Evolutionary conservation across 2,797 vertebrate species (phyloP).

Genomic region (Melanogrammus aeglefinus): DNA sequence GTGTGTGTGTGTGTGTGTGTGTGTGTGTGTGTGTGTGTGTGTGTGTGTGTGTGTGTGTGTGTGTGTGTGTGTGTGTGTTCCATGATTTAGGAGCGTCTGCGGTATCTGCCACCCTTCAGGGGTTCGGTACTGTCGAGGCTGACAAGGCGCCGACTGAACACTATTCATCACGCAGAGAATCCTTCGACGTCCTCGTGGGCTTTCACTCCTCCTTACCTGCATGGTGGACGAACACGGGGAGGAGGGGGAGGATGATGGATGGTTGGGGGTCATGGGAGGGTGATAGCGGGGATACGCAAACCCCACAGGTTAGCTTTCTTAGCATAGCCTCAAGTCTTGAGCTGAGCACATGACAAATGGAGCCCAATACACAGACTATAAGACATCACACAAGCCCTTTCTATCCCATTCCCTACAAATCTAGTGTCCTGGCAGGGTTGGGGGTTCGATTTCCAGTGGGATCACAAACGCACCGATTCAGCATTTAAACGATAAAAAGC

Average conservation of each 20-base stretch:
- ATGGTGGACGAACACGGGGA: neutral
- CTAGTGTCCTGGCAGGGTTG: neutral
- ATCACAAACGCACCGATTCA: neutral
- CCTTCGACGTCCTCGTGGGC: conserved; percentile 31
- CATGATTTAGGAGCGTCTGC: neutral
- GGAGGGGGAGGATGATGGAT: neutral
- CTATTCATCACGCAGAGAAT: conserved; percentile 40
- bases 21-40: neutral
- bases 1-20: neutral
- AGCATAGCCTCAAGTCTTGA: neutral
- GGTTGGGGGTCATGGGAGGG: neutral
- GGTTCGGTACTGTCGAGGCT: conserved; percentile 16
- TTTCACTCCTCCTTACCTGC: conserved; percentile 39
- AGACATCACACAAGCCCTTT: neutral
- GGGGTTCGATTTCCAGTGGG: too few species aligned
- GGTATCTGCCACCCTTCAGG: conserved; percentile 27
- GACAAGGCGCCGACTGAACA: conserved; percentile 47
- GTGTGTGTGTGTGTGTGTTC: neutral
- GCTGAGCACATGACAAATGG: too few species aligned
- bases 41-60: neutral
- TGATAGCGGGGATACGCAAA: neutral
- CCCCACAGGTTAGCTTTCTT: neutral
- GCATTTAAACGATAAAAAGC: too few species aligned
- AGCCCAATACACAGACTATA: too few species aligned
- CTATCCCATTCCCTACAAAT: neutral